These are phyloP conservation scores for Lycophotia porphyrea DNA, from an alignment of 2,888 invertebrate genomes.

Conservation along the genomic window DNA sequence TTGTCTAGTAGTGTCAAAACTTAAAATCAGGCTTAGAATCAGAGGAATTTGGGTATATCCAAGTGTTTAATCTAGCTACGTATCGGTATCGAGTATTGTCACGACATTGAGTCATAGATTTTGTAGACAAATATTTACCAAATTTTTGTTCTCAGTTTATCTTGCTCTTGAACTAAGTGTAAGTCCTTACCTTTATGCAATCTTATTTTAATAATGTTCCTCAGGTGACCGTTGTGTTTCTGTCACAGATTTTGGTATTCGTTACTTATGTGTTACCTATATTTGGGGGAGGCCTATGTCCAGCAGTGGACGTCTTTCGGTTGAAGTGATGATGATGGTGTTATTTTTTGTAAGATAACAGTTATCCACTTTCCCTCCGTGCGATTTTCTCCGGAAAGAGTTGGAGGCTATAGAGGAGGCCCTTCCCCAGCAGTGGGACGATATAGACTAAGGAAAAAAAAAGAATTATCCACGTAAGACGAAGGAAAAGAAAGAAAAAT, in stretches of 20 bases:
- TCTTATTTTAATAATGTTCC: constrained; percentile 21
- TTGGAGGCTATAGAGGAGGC: too few species aligned
- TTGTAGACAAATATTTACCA: neutral
- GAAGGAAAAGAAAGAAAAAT: too few species aligned
- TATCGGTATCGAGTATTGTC: neutral
- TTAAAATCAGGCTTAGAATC: neutral
- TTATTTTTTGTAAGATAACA: neutral
- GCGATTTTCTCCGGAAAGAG: too few species aligned
- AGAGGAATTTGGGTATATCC: neutral
- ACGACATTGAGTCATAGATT: constrained; percentile 1
- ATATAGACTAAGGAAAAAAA: too few species aligned
- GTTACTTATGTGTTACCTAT: neutral
- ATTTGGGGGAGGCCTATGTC: too few species aligned
- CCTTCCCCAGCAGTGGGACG: too few species aligned
- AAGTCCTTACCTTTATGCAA: too few species aligned
- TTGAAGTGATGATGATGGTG: too few species aligned
- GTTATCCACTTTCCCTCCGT: too few species aligned
- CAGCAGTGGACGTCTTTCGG: too few species aligned
- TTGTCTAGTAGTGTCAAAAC: neutral
- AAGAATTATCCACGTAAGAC: neutral
- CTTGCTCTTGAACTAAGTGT: constrained; percentile 26
- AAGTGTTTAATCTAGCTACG: neutral
- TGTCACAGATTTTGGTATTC: neutral
- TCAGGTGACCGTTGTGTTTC: neutral
- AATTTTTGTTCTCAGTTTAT: constrained; percentile 28